Evolutionary conservation across 2,888 invertebrate genomes (phyloP), one percentile per base, ranked within the genome.

Genomic region (Opisthograptis luteolata): DNA sequence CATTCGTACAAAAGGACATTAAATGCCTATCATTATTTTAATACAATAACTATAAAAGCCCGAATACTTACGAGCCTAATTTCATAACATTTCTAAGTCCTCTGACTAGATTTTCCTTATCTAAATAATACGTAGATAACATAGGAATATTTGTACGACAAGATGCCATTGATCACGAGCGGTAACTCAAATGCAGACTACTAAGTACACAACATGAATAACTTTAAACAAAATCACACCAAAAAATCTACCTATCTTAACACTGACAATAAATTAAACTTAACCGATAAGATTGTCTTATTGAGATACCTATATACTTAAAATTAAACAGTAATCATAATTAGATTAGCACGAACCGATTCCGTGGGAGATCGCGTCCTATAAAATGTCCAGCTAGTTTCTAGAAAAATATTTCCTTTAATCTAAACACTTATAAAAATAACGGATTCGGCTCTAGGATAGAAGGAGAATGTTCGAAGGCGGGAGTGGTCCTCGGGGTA

Each of bases 71-170:
- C 81, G 84, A 87, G 87, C 85, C 74, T 76, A 81, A 79, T 81
- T 84, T 81, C 81, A 66, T 73, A 75, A 87, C 80, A 83, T 82
- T 84, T 86, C 87, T 88, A 89, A 89, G 90, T 90, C 90, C 85
- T 84, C 80, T 90, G 90, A 90, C 90, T 90, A 90, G 90, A 90
- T 86, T 87, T 87, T 84, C 73, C 87, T 87, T 89, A 88, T 72
- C 79, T 84, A 86, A 83, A 80, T 84, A 87, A 84, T 87, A 89
- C 84, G 73, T 88, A 87, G 86, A 86, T 84, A 89, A 88, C 86
- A 87, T 89, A 90, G 90, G 89, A 89, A 89, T 90, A 90, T 90
- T 90, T 90, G 90, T 90, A 90, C 90, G 90, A 89, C 87, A 85
- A 88, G 89, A 89, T 89, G 89, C 88, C 88, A 88, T 86, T 81